Evolutionary conservation across 2,113 vertebrate species (phyloP).

Genomic region (Ancistrus triradiatus): DNA sequence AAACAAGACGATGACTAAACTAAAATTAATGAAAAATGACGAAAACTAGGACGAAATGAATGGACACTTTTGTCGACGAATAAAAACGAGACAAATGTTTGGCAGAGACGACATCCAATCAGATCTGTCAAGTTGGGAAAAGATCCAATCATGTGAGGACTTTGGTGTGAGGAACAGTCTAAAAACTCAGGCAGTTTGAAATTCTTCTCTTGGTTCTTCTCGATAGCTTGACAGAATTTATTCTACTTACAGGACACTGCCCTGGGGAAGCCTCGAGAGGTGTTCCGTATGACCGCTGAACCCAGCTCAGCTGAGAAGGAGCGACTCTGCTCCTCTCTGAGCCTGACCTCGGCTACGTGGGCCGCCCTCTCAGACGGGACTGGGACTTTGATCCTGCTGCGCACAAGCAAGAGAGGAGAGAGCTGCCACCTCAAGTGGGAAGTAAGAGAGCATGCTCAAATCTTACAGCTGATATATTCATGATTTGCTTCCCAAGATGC

Average conservation of each 20-base stretch:
- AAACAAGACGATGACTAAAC: too few species aligned
- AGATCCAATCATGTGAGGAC: too few species aligned
- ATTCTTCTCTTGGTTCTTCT: not conserved
- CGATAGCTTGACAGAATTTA: not conserved
- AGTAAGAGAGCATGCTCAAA: constrained; percentile 61
- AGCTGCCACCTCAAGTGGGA: constrained; percentile 80
- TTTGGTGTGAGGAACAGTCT: not conserved
- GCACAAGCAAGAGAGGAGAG: constrained; percentile 80
- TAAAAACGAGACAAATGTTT: too few species aligned
- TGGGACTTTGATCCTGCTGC: constrained; percentile 81
- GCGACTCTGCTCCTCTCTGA: constrained; percentile 82
- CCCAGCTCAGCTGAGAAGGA: constrained; percentile 58
- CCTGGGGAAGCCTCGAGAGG: constrained; percentile 86
- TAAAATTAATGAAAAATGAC: too few species aligned
- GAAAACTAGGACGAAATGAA: too few species aligned
- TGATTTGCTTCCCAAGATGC: too few species aligned
- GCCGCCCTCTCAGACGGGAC: constrained; percentile 84
- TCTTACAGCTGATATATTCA: not conserved
- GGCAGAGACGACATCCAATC: too few species aligned
- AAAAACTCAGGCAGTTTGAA: not conserved
- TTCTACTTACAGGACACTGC: constrained; percentile 78
- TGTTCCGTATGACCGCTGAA: constrained; percentile 76
- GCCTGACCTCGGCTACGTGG: constrained; percentile 84
- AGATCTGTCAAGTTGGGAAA: too few species aligned
- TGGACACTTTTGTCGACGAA: too few species aligned